phyloP scores from a whole-genome alignment of 92 coral and sea anemone species.

The Parazoanthus darwini region DNA sequence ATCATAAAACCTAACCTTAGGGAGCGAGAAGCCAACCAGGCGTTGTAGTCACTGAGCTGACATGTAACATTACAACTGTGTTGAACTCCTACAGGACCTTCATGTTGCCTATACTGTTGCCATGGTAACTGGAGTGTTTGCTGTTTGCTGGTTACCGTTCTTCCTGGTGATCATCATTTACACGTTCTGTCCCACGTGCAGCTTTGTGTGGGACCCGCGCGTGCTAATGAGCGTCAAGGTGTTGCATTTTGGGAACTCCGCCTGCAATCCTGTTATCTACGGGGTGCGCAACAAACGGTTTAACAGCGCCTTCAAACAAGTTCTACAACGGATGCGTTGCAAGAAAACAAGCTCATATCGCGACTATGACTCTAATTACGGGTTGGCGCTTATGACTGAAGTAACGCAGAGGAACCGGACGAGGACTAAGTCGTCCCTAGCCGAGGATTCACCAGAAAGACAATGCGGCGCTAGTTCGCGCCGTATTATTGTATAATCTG shows the following conservation, averaged over 20 bases:
- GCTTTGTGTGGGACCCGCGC: slow-evolving; percentile 71
- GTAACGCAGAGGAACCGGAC: neutral
- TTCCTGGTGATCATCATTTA: slow-evolving; percentile 55
- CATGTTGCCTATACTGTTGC: slow-evolving; percentile 89
- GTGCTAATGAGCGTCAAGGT: slow-evolving; percentile 68
- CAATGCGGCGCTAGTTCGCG: neutral
- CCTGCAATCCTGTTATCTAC: slow-evolving; percentile 78
- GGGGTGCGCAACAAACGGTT: slow-evolving; percentile 78
- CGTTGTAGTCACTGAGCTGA: neutral
- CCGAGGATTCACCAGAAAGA: neutral
- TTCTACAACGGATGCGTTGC: slow-evolving; percentile 57
- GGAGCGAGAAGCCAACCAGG: too few species aligned
- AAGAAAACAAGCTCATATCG: slow-evolving; percentile 29
- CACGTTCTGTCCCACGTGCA: slow-evolving; percentile 62
- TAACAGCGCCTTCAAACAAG: slow-evolving; percentile 67
- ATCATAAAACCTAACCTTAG: too few species aligned
- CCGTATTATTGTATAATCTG: neutral
- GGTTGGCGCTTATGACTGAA: slow-evolving; percentile 5
- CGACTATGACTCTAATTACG: neutral
- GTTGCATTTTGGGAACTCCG: slow-evolving; percentile 84
- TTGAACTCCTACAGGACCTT: slow-evolving; percentile 62
- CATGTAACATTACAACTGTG: neutral
- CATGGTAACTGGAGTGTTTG: slow-evolving; percentile 74
- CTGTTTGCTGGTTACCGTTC: slow-evolving; percentile 86
- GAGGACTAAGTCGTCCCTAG: neutral